These are phyloP conservation scores for Numenius phaeopus DNA, from an alignment of 2,797 vertebrate species.

Conservation along the genomic window DNA sequence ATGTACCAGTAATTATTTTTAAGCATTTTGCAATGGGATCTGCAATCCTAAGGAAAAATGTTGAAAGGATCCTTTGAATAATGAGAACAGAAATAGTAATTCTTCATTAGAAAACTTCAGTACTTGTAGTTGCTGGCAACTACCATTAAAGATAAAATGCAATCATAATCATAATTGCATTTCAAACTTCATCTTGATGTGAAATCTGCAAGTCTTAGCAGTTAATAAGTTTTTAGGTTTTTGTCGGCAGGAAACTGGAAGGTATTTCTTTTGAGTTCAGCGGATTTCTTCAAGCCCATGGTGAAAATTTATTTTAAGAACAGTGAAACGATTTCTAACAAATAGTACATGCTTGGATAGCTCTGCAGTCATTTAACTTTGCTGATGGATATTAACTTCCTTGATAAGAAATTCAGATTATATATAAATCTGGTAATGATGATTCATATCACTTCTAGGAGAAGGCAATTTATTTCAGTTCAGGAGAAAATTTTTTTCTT, in stretches of 20 bases:
- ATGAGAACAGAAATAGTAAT: neutral
- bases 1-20: neutral
- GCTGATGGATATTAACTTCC: constrained; percentile 24
- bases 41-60: neutral
- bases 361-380: constrained; percentile 36
- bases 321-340: constrained; percentile 4
- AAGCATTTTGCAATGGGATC: neutral
- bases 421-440: constrained; percentile 36
- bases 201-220: neutral
- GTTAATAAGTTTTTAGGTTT: constrained; percentile 2
- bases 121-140: neutral
- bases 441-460: constrained; percentile 45
- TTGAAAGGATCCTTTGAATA: neutral
- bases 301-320: constrained; percentile 26
- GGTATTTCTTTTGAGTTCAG: neutral
- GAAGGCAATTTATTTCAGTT: constrained; percentile 28
- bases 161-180: neutral
- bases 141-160: neutral
- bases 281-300: neutral
- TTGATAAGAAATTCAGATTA: constrained; percentile 43
- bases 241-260: neutral
- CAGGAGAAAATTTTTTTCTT: neutral
- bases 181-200: neutral
- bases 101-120: neutral
- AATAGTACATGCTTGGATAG: neutral